Percentiles rank a stretch among this genome's conserved stretches.
phyloP scores from a whole-genome alignment of 2,888 invertebrate genomes.

The Liodrosophila aerea region DNA sequence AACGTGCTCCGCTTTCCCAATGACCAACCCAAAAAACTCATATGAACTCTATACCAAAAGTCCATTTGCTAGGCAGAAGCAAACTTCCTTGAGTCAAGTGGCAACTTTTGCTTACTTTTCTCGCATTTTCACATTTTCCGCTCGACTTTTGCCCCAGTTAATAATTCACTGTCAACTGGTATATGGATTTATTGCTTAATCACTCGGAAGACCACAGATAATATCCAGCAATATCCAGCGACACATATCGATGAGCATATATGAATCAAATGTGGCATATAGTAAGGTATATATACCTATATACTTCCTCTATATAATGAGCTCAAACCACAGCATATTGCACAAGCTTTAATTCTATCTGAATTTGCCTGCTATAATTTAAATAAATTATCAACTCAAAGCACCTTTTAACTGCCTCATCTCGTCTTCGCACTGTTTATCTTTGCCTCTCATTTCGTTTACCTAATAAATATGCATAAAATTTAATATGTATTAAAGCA shows the following conservation, averaged over 20 bases:
- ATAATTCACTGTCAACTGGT: constrained; percentile 69
- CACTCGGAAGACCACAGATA: constrained; percentile 72
- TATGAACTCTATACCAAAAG: too few species aligned
- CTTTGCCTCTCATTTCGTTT: neutral
- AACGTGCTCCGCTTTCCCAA: constrained; percentile 56
- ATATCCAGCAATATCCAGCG: constrained; percentile 27
- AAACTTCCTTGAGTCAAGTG: constrained; percentile 25
- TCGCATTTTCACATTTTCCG: constrained; percentile 28
- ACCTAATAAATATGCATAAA: neutral
- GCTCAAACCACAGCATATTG: too few species aligned
- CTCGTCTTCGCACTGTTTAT: neutral
- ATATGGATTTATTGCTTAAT: constrained; percentile 71
- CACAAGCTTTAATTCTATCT: too few species aligned
- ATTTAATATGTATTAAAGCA: constrained; percentile 23
- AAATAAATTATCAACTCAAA: too few species aligned
- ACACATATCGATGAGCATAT: constrained; percentile 55
- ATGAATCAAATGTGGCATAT: too few species aligned
- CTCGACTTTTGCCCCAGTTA: constrained; percentile 28
- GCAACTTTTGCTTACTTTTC: constrained; percentile 34
- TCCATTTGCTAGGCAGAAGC: too few species aligned
- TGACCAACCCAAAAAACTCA: constrained; percentile 10
- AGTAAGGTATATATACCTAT: too few species aligned
- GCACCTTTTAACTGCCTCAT: too few species aligned
- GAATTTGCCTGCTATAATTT: too few species aligned
- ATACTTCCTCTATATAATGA: too few species aligned